Base-by-base conservation (phyloP, 2,888 invertebrate genomes). In the Nycteola revayana region DNA sequence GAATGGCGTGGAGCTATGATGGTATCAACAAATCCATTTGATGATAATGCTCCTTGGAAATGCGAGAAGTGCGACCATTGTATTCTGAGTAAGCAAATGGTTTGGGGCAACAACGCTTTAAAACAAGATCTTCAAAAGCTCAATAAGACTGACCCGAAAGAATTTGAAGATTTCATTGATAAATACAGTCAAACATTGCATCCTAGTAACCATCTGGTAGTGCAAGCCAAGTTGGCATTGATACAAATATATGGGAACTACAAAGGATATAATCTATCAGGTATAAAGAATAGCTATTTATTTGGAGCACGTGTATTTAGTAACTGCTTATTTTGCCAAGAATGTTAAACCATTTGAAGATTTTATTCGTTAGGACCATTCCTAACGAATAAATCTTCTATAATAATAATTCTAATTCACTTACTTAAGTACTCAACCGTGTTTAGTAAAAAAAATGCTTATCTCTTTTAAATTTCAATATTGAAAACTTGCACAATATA, bases 221-320 rank as follows among this genome's bases (percentile, higher is more conserved):
- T 94, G 9, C 91, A 93, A 64, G 91, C 93, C 1, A 94, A 94
- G 64, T 90, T 93, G 63, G 92, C 92, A 1, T 75, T 94, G 20
- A 84, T 91, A 28, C 94, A 94, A 68, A 87, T 94, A 45, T 94
- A 94, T 63, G 93, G 93, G 39, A 91, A 91, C 68, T 75, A 80
- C 3, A 82, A 90, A 36, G 92, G 91, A 50, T 92, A 88, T 57
- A 60, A 63, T 18, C 75, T 91, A 50, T 59, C 86, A 62, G 92
- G 93, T 92, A 72, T 56, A 53, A n/a, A n/a, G n/a, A n/a, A n/a
- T n/a, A n/a, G n/a, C n/a, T n/a, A n/a, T n/a, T n/a, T n/a, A n/a
- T n/a, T n/a, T n/a, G n/a, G n/a, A n/a, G n/a, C n/a, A n/a, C n/a
- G n/a, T n/a, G n/a, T n/a, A n/a, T n/a, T n/a, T n/a, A n/a, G n/a